A percentile compares a stretch with the other conserved stretches of the same genome.
These are phyloP conservation scores for Chrysolina americana DNA, from an alignment of 2,888 invertebrate species.

Conservation along the genomic window DNA sequence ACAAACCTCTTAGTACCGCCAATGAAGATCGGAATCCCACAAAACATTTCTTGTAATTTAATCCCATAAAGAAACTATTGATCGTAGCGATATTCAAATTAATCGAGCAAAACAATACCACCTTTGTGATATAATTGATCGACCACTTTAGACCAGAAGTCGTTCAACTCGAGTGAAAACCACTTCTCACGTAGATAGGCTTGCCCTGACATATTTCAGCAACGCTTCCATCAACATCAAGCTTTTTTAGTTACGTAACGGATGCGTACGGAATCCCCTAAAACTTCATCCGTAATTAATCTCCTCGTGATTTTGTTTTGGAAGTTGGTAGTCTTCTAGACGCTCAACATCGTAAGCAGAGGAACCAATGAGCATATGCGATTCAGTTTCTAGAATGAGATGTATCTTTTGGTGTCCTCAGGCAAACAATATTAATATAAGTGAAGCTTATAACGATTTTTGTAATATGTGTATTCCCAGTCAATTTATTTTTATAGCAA, in stretches of 20 bases:
- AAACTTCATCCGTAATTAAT: constrained; percentile 2
- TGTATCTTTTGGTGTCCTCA: too few species aligned
- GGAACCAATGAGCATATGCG: background rate
- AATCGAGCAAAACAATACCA: background rate
- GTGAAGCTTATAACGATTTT: too few species aligned
- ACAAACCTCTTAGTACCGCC: background rate
- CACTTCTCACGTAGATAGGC: background rate
- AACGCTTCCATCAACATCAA: constrained; percentile 14
- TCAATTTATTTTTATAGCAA: too few species aligned
- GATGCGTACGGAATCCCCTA: background rate
- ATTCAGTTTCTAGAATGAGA: too few species aligned
- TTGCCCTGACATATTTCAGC: constrained; percentile 2
- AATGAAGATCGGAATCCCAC: background rate
- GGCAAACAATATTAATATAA: too few species aligned
- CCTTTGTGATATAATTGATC: constrained; percentile 11
- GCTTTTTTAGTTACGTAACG: constrained; percentile 2
- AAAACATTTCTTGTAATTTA: background rate
- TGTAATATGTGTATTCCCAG: too few species aligned
- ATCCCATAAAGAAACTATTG: background rate
- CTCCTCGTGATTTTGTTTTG: background rate
- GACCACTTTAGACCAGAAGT: constrained; percentile 8
- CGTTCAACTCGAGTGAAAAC: constrained; percentile 16
- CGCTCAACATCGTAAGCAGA: background rate
- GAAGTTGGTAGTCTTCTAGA: background rate
- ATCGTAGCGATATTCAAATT: constrained; percentile 10